Evolutionary conservation across 2,113 vertebrate genomes (phyloP).

Genomic region (Columba janthina): DNA sequence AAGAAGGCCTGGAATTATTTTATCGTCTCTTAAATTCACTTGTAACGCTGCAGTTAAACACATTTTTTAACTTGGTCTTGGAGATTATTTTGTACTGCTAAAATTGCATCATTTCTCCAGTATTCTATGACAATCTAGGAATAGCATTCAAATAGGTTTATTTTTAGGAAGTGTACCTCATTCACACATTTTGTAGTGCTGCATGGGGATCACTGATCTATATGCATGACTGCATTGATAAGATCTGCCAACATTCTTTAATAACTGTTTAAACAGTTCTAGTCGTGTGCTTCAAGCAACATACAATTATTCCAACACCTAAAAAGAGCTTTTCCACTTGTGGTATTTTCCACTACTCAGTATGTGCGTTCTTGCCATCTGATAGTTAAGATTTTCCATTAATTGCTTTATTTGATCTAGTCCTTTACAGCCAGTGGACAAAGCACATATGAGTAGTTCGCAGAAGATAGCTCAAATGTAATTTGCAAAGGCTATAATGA

Average conservation of each 20-base stretch:
- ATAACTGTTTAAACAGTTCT: constrained; percentile 75
- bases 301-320: constrained; percentile 77
- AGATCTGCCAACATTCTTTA: constrained; percentile 79
- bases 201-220: constrained; percentile 57
- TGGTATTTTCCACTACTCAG: constrained; percentile 80
- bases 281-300: constrained; percentile 72
- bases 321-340: constrained; percentile 78
- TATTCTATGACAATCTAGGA: background rate
- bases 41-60: background rate
- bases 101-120: background rate
- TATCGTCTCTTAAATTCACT: background rate
- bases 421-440: constrained; percentile 18
- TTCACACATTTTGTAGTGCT: constrained; percentile 27
- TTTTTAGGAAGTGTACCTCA: constrained; percentile 22
- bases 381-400: constrained; percentile 77
- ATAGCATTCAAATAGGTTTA: background rate
- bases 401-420: constrained; percentile 65
- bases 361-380: constrained; percentile 65
- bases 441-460: background rate
- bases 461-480: background rate
- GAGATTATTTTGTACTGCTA: background rate
- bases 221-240: constrained; percentile 78
- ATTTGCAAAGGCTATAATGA: background rate
- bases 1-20: background rate
- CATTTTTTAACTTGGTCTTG: background rate